phyloP scores from a whole-genome alignment of 2,113 vertebrate genomes.

The Emydocephalus ijimae region DNA sequence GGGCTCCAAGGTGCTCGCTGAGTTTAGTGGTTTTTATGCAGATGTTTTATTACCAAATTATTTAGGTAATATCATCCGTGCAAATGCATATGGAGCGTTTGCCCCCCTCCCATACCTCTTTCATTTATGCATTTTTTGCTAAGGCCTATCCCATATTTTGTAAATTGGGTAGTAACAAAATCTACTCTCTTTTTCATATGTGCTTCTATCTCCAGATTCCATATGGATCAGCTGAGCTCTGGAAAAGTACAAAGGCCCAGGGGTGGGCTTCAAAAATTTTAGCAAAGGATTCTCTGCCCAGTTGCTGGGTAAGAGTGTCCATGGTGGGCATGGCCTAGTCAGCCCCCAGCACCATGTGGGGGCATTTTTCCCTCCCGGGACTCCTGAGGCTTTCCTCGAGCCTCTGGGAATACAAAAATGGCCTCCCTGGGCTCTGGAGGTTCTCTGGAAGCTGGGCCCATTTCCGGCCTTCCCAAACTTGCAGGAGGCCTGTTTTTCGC shows the following conservation, averaged over 20 bases:
- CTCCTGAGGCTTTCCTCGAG: too few relatives aligned
- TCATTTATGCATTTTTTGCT: not conserved
- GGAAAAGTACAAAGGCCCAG: not conserved
- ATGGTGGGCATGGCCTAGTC: too few relatives aligned
- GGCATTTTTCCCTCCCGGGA: too few relatives aligned
- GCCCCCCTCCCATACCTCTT: not conserved
- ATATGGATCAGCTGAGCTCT: not conserved
- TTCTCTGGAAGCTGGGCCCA: too few relatives aligned
- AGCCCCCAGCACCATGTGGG: too few relatives aligned
- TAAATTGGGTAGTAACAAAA: not conserved
- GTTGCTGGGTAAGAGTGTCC: too few relatives aligned
- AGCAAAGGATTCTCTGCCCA: too few relatives aligned
- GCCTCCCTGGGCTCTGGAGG: too few relatives aligned
- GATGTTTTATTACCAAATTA: not conserved
- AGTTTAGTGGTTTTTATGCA: not conserved
- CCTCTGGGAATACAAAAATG: too few relatives aligned
- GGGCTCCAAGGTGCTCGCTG: not conserved
- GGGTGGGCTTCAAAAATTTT: too few relatives aligned
- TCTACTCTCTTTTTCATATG: not conserved
- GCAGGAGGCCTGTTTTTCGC: too few relatives aligned
- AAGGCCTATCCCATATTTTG: not conserved
- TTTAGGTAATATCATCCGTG: not conserved
- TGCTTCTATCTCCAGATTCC: not conserved
- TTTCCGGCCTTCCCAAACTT: too few relatives aligned
- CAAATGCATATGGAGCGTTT: not conserved